Percentiles rank a stretch among this genome's conserved stretches.
phyloP scores from a whole-genome alignment of 2,797 vertebrate genomes.

The Smutsia temminckii region DNA sequence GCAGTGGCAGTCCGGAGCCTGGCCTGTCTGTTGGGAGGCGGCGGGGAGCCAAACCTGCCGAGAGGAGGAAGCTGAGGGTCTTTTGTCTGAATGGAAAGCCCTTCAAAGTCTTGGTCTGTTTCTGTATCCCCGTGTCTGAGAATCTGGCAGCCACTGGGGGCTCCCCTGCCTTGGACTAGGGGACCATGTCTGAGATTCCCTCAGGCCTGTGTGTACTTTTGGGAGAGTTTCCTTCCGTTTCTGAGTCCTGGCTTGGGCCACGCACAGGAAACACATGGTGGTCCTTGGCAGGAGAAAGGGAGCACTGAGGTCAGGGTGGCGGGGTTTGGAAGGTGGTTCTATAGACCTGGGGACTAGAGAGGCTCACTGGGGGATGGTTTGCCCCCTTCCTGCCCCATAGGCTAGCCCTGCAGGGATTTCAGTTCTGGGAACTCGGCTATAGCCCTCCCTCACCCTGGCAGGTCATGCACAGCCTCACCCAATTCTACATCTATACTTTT shows the following conservation, averaged over 20 bases:
- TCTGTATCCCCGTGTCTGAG: not conserved
- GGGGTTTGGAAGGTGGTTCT: too few relatives aligned
- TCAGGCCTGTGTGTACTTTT: not conserved
- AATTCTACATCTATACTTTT: fast-evolving
- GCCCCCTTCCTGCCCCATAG: fast-evolving
- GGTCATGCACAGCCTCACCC: not conserved
- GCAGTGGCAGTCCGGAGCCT: fast-evolving
- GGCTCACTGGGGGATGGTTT: not conserved
- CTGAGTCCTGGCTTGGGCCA: not conserved
- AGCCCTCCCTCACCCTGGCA: not conserved
- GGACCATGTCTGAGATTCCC: not conserved
- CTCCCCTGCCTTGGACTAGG: not conserved
- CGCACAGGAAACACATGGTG: not conserved
- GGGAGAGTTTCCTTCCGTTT: not conserved
- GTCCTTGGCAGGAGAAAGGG: not conserved
- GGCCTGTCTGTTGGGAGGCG: not conserved
- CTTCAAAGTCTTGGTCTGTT: not conserved
- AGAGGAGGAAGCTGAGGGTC: not conserved
- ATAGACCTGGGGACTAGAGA: not conserved
- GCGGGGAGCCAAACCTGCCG: not conserved
- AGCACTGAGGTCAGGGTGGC: not conserved
- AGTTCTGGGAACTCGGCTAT: not conserved
- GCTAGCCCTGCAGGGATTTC: not conserved
- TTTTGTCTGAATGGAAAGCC: not conserved
- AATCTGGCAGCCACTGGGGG: not conserved